phyloP scores from a whole-genome alignment of 2,113 vertebrate genomes.

The Microcebus lehilahytsara region DNA sequence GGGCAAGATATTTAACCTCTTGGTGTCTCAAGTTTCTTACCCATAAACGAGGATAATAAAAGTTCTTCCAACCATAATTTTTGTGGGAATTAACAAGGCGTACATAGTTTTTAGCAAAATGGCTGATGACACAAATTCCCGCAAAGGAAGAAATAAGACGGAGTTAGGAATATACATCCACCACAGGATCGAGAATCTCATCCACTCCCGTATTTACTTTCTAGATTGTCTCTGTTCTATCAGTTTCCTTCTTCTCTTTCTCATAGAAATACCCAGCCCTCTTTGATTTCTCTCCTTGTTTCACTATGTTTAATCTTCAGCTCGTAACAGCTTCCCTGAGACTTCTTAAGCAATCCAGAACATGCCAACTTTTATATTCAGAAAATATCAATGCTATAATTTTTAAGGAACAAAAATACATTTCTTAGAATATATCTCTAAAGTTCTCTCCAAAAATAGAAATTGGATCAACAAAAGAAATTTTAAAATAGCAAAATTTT shows the following conservation, averaged over 20 bases:
- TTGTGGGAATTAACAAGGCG: not conserved
- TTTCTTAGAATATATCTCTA: not conserved
- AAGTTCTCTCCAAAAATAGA: not conserved
- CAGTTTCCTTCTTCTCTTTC: not conserved
- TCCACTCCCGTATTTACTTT: not conserved
- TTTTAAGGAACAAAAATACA: not conserved
- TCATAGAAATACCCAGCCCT: not conserved
- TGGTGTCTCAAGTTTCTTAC: not conserved
- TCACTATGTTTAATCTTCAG: not conserved
- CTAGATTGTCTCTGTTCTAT: not conserved
- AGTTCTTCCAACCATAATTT: not conserved
- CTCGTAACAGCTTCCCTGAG: not conserved
- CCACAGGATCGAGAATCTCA: not conserved
- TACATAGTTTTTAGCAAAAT: not conserved
- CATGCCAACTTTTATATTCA: not conserved
- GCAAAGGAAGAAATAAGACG: not conserved
- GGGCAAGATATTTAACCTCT: not conserved
- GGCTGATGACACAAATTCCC: not conserved
- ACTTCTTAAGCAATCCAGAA: not conserved
- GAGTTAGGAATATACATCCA: not conserved
- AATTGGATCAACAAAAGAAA: not conserved
- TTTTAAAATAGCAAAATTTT: not conserved
- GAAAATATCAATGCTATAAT: not conserved
- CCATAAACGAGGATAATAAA: not conserved
- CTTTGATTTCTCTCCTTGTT: not conserved